phyloP scores from a whole-genome alignment of 1,140 invertebrate species.

The Carposina sasakii region DNA sequence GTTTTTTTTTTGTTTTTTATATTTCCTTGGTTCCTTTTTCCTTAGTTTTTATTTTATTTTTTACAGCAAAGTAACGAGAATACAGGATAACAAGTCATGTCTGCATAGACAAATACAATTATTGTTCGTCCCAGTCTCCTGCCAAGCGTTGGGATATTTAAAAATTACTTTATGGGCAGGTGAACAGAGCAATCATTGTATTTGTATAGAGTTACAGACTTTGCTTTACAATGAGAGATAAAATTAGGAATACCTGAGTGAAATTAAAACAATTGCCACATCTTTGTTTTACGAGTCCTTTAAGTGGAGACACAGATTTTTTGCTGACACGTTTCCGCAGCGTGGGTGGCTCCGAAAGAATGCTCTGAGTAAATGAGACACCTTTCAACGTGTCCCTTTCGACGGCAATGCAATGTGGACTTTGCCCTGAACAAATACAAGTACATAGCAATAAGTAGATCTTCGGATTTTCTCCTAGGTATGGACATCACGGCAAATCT shows the following conservation, averaged over 20 bases:
- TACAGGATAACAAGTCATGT: conserved; percentile 24
- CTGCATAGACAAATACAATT: conserved; percentile 23
- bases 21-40: conserved; percentile 63
- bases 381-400: too few species aligned
- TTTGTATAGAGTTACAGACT: conserved; percentile 22
- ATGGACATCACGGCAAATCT: too few species aligned
- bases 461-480: too few species aligned
- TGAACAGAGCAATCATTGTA: too few species aligned
- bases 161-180: conserved; percentile 35
- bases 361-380: too few species aligned
- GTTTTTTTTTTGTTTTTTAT: conserved; percentile 61
- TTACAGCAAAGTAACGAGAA: conserved; percentile 18
- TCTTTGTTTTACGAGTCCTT: conserved; percentile 16
- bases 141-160: conserved; percentile 35
- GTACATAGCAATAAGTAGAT: too few species aligned
- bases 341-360: too few species aligned
- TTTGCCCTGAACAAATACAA: too few species aligned
- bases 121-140: conserved; percentile 36
- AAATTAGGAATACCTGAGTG: conserved; percentile 29
- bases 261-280: conserved; percentile 40
- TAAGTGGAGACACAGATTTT: conserved; percentile 4
- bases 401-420: too few species aligned
- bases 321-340: conserved; percentile 16
- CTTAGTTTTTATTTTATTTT: conserved; percentile 44
- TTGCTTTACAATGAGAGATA: conserved; percentile 14